A percentile compares a stretch with the other conserved stretches of the same genome.
phyloP scores from a whole-genome alignment of 2,113 vertebrate genomes.

The Pseudorhombus dupliciocellatus region DNA sequence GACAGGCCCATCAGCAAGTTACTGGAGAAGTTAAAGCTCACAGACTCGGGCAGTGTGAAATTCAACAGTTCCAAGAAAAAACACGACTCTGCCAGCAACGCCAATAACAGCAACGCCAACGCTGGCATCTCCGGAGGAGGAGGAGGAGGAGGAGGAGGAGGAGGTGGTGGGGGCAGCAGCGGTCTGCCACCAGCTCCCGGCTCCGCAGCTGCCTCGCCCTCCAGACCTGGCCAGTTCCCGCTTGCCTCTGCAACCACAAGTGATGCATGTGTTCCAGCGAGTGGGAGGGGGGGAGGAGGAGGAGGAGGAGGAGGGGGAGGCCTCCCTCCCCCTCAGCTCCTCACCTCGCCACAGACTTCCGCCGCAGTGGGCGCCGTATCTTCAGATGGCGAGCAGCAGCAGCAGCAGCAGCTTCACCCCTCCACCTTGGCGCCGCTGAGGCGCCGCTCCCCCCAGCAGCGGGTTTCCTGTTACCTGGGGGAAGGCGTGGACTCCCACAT shows the following conservation, averaged over 20 bases:
- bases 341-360: constrained; percentile 50
- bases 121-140: constrained; percentile 50
- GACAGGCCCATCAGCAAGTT: constrained; percentile 87
- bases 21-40: constrained; percentile 86
- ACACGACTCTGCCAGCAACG: constrained; percentile 79
- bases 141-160: constrained; percentile 32
- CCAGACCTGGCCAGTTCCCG: constrained; percentile 70
- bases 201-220: constrained; percentile 60
- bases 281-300: constrained; percentile 69
- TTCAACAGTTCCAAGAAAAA: constrained; percentile 87
- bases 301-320: constrained; percentile 70
- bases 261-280: constrained; percentile 67
- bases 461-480: constrained; percentile 76
- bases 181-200: constrained; percentile 54
- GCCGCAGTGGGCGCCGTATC: constrained; percentile 43
- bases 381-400: constrained; percentile 59
- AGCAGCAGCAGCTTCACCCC: constrained; percentile 65
- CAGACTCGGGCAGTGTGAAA: constrained; percentile 87
- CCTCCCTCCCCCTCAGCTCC: constrained; percentile 63
- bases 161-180: constrained; percentile 42
- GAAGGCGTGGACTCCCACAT: constrained; percentile 74
- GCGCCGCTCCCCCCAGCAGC: constrained; percentile 77
- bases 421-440: constrained; percentile 73
- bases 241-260: constrained; percentile 65
- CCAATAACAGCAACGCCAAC: constrained; percentile 80